Conservation (phyloP, 2,888 invertebrate species). For the Tipula lateralis region DNA sequence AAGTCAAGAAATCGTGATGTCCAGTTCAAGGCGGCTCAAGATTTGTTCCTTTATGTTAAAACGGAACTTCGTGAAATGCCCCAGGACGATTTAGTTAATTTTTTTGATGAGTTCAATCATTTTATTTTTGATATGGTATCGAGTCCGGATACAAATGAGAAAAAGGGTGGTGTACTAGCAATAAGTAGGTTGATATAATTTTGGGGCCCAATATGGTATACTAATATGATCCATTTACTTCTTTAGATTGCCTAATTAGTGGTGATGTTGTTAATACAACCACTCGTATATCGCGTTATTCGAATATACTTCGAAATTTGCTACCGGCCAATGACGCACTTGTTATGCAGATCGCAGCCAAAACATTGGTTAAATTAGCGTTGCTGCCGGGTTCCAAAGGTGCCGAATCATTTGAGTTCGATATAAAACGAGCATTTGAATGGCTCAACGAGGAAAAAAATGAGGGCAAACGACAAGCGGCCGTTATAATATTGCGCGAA, state of each 20-base stretch:
- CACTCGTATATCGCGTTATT: slow-evolving; percentile 84
- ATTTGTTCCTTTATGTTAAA: slow-evolving; percentile 84
- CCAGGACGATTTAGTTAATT: slow-evolving; percentile 81
- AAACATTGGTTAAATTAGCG: slow-evolving; percentile 89
- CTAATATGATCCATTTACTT: slow-evolving; percentile 25
- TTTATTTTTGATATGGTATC: slow-evolving; percentile 96
- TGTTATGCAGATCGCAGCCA: slow-evolving; percentile 94
- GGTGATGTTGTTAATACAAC: slow-evolving; percentile 90
- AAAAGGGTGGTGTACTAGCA: slow-evolving; percentile 91
- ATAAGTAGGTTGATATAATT: slow-evolving; percentile 58
- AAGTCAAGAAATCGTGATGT: slow-evolving; percentile 84
- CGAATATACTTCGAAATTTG: slow-evolving; percentile 84
- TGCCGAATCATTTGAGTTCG: slow-evolving; percentile 96
- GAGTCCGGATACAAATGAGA: slow-evolving; percentile 86
- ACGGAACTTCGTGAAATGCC: slow-evolving; percentile 86
- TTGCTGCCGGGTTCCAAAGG: slow-evolving; percentile 88
- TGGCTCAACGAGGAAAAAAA: slow-evolving; percentile 88
- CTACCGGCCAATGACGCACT: slow-evolving; percentile 86
- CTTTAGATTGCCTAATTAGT: slow-evolving; percentile 82
- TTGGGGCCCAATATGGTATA: not conserved
- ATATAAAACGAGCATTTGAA: slow-evolving; percentile 92
- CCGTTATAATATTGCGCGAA: slow-evolving; percentile 87
- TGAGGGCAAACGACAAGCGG: slow-evolving; percentile 82
- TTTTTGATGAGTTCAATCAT: slow-evolving; percentile 92
- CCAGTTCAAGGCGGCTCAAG: slow-evolving; percentile 80